Conservation (phyloP, 2,797 vertebrate species). For the Rhabdomys pumilio region DNA sequence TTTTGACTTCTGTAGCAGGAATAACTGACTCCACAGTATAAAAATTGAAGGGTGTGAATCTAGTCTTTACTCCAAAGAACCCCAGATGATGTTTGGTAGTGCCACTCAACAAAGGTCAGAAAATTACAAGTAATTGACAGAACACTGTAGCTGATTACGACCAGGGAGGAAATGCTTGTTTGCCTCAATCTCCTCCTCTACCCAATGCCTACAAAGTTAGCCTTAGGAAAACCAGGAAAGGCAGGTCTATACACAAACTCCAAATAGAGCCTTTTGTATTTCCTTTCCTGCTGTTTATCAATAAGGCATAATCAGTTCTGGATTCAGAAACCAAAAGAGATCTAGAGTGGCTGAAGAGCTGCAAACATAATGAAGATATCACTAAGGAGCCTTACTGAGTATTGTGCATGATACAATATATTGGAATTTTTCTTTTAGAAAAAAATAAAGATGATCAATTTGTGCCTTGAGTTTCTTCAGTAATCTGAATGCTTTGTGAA, state of each 20-base stretch:
- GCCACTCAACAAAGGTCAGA: neutral
- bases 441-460: neutral
- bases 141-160: neutral
- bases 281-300: no score
- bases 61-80: neutral
- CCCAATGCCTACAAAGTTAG: neutral
- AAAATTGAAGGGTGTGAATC: neutral
- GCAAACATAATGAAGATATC: neutral
- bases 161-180: neutral
- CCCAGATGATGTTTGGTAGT: neutral
- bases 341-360: neutral
- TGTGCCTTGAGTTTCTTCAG: conserved; percentile 23
- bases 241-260: neutral
- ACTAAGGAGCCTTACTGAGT: neutral
- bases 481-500: neutral
- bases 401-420: neutral
- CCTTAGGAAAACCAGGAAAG: neutral
- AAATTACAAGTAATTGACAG: neutral
- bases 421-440: neutral
- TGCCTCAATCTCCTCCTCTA: neutral
- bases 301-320: neutral
- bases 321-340: neutral
- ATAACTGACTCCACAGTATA: neutral
- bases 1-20: neutral
- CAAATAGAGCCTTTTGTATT: neutral